Base-by-base conservation (phyloP, 2,888 invertebrate genomes). In the Anthoptus insignis region DNA sequence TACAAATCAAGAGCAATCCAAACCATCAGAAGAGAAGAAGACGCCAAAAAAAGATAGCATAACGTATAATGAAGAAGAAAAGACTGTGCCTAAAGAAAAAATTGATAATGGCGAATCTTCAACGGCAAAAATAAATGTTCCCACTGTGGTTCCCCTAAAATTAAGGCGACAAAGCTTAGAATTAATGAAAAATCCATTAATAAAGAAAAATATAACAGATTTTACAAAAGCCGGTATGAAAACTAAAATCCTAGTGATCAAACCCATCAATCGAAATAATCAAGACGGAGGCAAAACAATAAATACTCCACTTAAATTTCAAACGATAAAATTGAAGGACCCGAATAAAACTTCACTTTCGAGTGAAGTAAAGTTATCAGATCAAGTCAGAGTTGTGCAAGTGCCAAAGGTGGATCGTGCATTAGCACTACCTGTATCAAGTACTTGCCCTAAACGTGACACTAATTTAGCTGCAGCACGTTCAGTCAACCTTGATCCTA, bases 251-350 rank as follows among this genome's bases (percentile, higher is more conserved):
- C 78, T 93, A 66, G 88, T 93, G 13, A 92, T 93, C 37, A 93
- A 93, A 78, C 91, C 91, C 45, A 87, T 92, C 16, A 87, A 89
- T 67, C 81, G 89, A 70, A 87, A 83, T 60, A 84, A 85, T 74
- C 49, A 49, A 29, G 91, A 89, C 72, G 85, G 86, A 3, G 72
- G 73, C 19, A 76, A 81, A 66, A 65, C 81, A 29, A 67, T 83
- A 14, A 86, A 82, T 42, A 71, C 81, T 2, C 80, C 90, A 21
- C 73, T 91, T 13, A 91, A 91, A 76, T 90, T 88, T 69, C 91
- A 91, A 80, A 92, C 90, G 95, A 82, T 98, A 95, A 93, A 98
- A 97, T 88, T 99, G 95, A 73, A 91, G 75, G 91, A 91, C 70
- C 80, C 86, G n/a, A 85, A 73, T 67, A 87, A 86, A 70, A 76